These are phyloP conservation scores for Nasonovia ribisnigri DNA, from an alignment of 2,888 invertebrate genomes.

Conservation along the genomic window DNA sequence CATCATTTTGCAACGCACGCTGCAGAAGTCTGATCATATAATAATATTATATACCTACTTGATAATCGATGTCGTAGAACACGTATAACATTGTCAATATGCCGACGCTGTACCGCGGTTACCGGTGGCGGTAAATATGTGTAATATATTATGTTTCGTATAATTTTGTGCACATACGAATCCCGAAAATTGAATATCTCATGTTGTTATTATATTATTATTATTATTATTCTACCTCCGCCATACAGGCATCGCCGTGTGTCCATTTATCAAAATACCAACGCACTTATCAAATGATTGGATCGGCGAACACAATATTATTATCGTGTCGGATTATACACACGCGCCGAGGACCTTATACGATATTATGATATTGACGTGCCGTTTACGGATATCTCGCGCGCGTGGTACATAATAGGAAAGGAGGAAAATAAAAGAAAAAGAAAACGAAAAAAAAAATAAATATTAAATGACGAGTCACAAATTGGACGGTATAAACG, in stretches of 20 bases:
- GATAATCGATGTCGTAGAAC: neutral
- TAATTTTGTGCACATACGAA: neutral
- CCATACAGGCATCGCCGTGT: neutral
- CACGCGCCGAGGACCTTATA: slow-evolving; percentile 1
- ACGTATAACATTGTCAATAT: neutral
- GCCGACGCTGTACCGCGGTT: neutral
- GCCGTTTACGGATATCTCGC: slow-evolving; percentile 46
- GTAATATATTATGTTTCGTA: neutral
- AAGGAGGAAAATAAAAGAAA: slow-evolving; percentile 20
- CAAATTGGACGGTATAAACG: slow-evolving; percentile 51
- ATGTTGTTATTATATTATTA: neutral
- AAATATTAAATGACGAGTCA: slow-evolving; percentile 58
- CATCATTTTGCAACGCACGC: neutral
- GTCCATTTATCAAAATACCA: slow-evolving; percentile 63
- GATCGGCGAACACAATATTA: slow-evolving; percentile 64
- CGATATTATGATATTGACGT: slow-evolving; percentile 48
- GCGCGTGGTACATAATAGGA: slow-evolving; percentile 38
- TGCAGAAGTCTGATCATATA: neutral
- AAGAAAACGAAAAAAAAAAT: neutral
- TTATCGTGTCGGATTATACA: slow-evolving; percentile 60
- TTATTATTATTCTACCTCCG: neutral
- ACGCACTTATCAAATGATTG: slow-evolving; percentile 62
- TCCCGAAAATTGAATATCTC: slow-evolving; percentile 42
- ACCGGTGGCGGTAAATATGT: neutral
- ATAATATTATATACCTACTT: neutral